A percentile compares a stretch with the other conserved stretches of the same genome.
These are phyloP conservation scores for Forbesichthys papilliferus DNA, from an alignment of 2,113 vertebrate species.

Conservation along the genomic window DNA sequence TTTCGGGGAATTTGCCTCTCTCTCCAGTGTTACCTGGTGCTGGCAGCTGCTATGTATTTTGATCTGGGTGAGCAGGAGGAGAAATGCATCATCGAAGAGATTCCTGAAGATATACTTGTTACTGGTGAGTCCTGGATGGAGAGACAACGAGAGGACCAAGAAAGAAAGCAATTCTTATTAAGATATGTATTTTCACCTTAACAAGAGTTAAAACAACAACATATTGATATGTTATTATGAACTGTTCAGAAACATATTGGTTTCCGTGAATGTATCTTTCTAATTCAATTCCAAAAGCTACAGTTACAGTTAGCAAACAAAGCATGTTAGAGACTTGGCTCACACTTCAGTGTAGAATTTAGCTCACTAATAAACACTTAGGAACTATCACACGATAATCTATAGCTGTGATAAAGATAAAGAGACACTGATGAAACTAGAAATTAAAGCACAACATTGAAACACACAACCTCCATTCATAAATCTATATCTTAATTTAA, in stretches of 20 bases:
- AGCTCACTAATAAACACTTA: too few species aligned
- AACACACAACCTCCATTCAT: neutral
- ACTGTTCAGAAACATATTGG: neutral
- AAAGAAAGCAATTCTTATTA: neutral
- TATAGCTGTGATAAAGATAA: too few species aligned
- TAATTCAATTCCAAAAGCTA: too few species aligned
- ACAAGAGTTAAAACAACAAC: neutral
- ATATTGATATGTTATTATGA: neutral
- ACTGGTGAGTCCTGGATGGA: slow-evolving; percentile 76
- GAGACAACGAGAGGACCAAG: neutral
- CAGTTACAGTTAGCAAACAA: too few species aligned
- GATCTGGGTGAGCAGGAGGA: slow-evolving; percentile 85
- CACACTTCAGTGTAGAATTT: too few species aligned
- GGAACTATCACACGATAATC: too few species aligned
- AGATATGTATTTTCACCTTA: neutral
- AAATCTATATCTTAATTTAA: neutral
- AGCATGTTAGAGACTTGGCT: too few species aligned
- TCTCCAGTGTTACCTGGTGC: slow-evolving; percentile 66
- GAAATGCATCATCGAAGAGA: slow-evolving; percentile 90
- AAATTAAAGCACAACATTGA: too few species aligned
- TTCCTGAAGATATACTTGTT: slow-evolving; percentile 83
- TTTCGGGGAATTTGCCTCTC: slow-evolving; percentile 49
- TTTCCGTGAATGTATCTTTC: too few species aligned
- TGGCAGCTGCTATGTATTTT: slow-evolving; percentile 84
- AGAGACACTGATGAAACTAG: too few species aligned